phyloP scores from a whole-genome alignment of 2,797 vertebrate species.

The Taenioides sp. region DNA sequence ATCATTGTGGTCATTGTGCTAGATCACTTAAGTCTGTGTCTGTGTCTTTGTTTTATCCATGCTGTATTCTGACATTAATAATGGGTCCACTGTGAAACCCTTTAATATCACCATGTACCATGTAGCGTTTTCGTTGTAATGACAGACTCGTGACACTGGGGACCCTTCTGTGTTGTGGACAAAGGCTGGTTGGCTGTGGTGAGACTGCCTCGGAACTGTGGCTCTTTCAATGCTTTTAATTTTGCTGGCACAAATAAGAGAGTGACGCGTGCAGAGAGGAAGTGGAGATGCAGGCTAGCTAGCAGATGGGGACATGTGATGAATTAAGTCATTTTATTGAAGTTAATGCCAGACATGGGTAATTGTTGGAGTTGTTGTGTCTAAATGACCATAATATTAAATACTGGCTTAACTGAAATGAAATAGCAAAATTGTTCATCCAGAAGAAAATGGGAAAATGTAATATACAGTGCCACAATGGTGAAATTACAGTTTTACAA shows the following conservation, averaged over 20 bases:
- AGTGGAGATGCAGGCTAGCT: constrained; percentile 30
- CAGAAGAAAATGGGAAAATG: background rate
- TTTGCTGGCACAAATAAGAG: constrained; percentile 62
- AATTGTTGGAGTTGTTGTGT: constrained; percentile 45
- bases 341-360: constrained; percentile 50
- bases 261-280: constrained; percentile 52
- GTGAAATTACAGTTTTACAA: too few species aligned
- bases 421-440: background rate
- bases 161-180: constrained; percentile 23
- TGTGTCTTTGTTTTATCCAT: background rate
- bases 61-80: background rate
- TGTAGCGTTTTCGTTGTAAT: background rate
- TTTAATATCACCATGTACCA: background rate
- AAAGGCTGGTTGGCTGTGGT: constrained; percentile 38
- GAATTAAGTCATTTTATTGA: constrained; percentile 21
- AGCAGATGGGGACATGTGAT: constrained; percentile 45
- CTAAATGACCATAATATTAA: background rate
- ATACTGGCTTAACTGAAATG: background rate
- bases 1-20: background rate
- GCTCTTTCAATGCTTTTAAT: constrained; percentile 59
- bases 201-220: constrained; percentile 33
- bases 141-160: constrained; percentile 11
- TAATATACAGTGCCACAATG: background rate
- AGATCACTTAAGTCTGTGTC: background rate
- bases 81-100: background rate